Evolutionary conservation across 2,797 vertebrate genomes (phyloP).

Genomic region (Phalloptychus januarius): DNA sequence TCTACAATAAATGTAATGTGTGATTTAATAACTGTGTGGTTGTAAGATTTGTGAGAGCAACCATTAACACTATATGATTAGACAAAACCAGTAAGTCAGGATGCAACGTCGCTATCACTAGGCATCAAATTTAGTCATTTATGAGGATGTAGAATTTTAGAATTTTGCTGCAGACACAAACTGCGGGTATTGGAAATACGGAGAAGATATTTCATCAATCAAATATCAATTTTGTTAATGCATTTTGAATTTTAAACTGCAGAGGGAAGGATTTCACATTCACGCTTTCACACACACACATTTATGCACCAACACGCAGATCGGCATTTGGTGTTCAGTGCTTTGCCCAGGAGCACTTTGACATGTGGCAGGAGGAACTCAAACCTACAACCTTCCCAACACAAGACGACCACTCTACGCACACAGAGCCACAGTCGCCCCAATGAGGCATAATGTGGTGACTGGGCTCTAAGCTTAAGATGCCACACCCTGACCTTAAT

Average conservation of each 20-base stretch:
- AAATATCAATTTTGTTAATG: background rate
- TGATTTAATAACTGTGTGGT: background rate
- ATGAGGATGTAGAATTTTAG: background rate
- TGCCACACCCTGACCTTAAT: background rate
- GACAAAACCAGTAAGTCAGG: background rate
- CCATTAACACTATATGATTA: background rate
- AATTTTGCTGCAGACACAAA: background rate
- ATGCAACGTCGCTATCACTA: background rate
- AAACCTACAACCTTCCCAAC: too few species aligned
- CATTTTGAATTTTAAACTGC: background rate
- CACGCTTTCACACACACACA: too few species aligned
- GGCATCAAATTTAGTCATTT: background rate
- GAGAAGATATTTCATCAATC: background rate
- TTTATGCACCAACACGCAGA: too few species aligned
- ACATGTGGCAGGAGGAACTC: too few species aligned
- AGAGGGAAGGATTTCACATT: too few species aligned
- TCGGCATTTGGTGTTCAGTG: too few species aligned
- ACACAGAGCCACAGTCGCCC: background rate
- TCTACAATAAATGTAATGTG: background rate
- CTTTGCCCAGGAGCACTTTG: too few species aligned
- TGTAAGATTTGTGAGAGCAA: background rate
- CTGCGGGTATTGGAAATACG: background rate
- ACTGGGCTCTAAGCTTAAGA: background rate
- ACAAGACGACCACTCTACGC: too few species aligned
- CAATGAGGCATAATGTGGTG: background rate